A percentile compares a stretch with the other conserved stretches of the same genome.
Evolutionary conservation across 2,797 vertebrate species (phyloP).

Genomic region (Falco cherrug): DNA sequence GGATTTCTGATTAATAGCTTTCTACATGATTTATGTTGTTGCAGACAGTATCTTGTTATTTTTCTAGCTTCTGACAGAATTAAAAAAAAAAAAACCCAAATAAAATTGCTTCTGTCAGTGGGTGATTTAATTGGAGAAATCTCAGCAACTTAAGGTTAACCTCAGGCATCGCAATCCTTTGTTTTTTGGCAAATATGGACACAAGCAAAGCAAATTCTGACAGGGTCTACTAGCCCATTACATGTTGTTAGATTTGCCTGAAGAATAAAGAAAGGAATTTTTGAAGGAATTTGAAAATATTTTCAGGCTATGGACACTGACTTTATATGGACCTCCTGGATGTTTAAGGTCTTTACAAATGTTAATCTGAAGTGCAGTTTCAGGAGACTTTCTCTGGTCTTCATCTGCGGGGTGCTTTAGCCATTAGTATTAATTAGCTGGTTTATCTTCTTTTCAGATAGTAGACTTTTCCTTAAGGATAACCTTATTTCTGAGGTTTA

Average conservation of each 20-base stretch:
- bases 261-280: conserved; percentile 21
- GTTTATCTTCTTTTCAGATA: neutral
- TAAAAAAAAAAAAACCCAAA: conserved; percentile 28
- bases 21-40: conserved; percentile 62
- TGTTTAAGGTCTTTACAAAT: conserved; percentile 33
- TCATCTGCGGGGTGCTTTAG: neutral
- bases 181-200: conserved; percentile 39
- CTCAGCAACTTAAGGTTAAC: conserved; percentile 61
- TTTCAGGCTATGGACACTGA: neutral
- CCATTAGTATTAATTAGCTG: neutral
- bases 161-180: conserved; percentile 42
- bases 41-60: conserved; percentile 62
- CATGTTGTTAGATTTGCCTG: conserved; percentile 10
- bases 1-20: conserved; percentile 49
- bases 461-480: neutral
- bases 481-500: neutral
- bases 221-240: neutral
- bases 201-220: conserved; percentile 12
- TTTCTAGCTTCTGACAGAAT: conserved; percentile 52
- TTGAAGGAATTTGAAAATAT: conserved; percentile 37
- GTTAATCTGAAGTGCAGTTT: conserved; percentile 16
- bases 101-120: conserved; percentile 68
- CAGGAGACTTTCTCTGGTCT: neutral
- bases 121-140: conserved; percentile 72
- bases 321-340: neutral